phyloP scores from a whole-genome alignment of 64 coral and sea anemone genomes.

The Cladopsammia gracilis region DNA sequence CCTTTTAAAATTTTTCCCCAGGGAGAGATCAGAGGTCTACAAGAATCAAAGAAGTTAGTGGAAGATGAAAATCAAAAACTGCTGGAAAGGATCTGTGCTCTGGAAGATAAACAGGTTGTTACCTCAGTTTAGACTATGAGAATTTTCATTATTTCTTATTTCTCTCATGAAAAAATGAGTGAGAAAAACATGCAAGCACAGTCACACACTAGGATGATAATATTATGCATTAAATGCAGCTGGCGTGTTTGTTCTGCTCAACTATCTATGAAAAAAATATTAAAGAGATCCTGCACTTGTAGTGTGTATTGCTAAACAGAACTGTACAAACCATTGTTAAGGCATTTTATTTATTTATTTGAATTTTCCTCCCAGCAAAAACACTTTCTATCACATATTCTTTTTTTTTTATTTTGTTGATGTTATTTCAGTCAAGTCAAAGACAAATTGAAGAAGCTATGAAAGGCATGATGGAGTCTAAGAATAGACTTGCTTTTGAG shows the following conservation, averaged over 20 bases:
- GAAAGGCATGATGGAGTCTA: constrained; percentile 95
- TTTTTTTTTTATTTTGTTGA: background rate
- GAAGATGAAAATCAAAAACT: constrained; percentile 63
- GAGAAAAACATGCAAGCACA: too few relatives aligned
- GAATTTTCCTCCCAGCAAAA: too few relatives aligned
- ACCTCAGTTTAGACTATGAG: background rate
- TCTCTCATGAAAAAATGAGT: too few relatives aligned
- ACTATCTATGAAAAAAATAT: too few relatives aligned
- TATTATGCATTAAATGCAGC: too few relatives aligned
- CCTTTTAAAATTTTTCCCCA: constrained; percentile 3
- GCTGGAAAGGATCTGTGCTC: constrained; percentile 57
- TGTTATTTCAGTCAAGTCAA: constrained; percentile 58
- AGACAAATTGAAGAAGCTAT: constrained; percentile 89
- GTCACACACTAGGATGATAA: too few relatives aligned
- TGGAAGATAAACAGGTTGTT: constrained; percentile 73
- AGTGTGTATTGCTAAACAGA: too few relatives aligned
- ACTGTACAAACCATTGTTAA: background rate
- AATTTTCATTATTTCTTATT: too few relatives aligned
- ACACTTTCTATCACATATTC: background rate
- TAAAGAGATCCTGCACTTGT: too few relatives aligned
- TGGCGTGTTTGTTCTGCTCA: too few relatives aligned
- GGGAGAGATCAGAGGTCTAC: constrained; percentile 53
- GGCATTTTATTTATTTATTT: too few relatives aligned
- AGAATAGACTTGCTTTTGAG: constrained; percentile 95
- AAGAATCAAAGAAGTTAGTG: constrained; percentile 57